Evolutionary conservation across 1,140 invertebrate species (phyloP).

Genomic region (Drosophila chauvacae): DNA sequence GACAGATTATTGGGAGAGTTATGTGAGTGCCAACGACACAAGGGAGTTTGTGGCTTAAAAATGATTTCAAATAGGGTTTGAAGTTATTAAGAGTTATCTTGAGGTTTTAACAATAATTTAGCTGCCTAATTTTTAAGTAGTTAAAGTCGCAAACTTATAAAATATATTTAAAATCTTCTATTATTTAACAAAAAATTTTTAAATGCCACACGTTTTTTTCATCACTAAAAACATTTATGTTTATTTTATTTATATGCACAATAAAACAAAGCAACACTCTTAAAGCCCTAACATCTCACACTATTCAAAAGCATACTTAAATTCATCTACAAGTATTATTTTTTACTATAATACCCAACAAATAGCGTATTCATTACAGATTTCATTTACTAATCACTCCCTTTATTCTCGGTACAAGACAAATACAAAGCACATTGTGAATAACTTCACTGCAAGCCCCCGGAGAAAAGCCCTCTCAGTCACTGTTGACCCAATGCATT

Average conservation of each 20-base stretch:
- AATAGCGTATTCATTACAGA: not conserved
- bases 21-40: slow-evolving; percentile 5
- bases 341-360: not conserved
- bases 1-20: slow-evolving; percentile 3
- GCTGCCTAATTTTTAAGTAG: not conserved
- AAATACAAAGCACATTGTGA: slow-evolving; percentile 3
- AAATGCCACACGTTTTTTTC: not conserved
- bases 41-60: not conserved
- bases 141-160: not conserved
- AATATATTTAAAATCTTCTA: not conserved
- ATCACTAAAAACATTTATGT: not conserved
- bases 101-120: not conserved
- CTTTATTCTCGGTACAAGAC: not conserved
- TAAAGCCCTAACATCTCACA: not conserved
- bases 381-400: not conserved
- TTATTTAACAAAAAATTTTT: not conserved
- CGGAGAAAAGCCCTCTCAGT: slow-evolving; percentile 10
- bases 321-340: too few species aligned
- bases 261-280: too few species aligned
- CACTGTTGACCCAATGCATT: slow-evolving; percentile 52
- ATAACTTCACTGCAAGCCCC: slow-evolving; percentile 33
- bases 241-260: not conserved
- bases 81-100: not conserved
- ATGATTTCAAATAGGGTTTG: not conserved
- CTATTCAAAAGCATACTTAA: not conserved